These are phyloP conservation scores for Criorhina ranunculi DNA, from an alignment of 2,888 invertebrate genomes.

Conservation along the genomic window DNA sequence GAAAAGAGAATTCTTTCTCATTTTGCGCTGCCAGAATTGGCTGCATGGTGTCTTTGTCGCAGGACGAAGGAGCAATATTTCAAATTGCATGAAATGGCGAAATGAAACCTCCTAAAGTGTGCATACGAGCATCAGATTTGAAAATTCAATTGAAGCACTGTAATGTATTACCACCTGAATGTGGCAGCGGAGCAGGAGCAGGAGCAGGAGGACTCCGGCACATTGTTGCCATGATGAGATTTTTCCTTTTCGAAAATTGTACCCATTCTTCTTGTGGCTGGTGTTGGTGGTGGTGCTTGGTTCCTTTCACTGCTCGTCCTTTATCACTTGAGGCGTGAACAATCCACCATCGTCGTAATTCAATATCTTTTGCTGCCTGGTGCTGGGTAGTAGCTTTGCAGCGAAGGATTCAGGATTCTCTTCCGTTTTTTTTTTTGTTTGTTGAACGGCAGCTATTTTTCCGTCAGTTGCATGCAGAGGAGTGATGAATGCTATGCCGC, in stretches of 20 bases:
- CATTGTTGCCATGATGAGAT: conserved; percentile 70
- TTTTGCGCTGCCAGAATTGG: conserved; percentile 13
- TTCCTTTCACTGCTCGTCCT: conserved; percentile 67
- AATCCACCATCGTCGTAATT: conserved; percentile 73
- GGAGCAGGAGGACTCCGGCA: conserved; percentile 25
- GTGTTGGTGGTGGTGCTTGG: conserved; percentile 15
- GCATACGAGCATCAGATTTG: conserved; percentile 75
- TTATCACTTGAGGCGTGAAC: conserved; percentile 75
- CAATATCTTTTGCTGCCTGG: conserved; percentile 66
- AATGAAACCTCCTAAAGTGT: conserved; percentile 68
- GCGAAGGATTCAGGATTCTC: background rate
- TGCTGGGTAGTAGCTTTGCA: background rate
- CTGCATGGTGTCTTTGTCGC: background rate
- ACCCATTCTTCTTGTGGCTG: conserved; percentile 17
- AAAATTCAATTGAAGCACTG: conserved; percentile 72
- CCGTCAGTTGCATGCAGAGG: conserved; percentile 74
- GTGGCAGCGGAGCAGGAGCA: conserved; percentile 36
- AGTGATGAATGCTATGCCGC: conserved; percentile 62
- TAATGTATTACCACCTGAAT: conserved; percentile 70
- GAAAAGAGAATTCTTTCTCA: conserved; percentile 32
- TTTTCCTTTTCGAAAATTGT: conserved; percentile 38
- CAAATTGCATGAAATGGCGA: conserved; percentile 67
- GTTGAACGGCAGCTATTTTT: conserved; percentile 61
- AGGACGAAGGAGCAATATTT: conserved; percentile 52
- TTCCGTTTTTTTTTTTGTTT: background rate